phyloP scores from a whole-genome alignment of 2,888 invertebrate species.

The Octonoba sinensis region DNA sequence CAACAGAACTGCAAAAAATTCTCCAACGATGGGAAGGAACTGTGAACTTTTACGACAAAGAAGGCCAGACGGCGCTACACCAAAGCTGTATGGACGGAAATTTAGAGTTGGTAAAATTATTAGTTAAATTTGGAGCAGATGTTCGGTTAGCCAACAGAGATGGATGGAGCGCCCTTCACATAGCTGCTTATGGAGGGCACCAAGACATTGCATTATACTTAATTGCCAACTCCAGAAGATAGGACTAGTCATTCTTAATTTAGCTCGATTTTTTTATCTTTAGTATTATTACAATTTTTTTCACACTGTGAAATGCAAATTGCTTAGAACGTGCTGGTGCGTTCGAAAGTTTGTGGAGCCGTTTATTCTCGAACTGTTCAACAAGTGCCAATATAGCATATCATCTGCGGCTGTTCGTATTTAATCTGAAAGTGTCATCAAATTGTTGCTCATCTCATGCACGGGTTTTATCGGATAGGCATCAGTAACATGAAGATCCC shows the following conservation, averaged over 20 bases:
- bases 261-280: slow-evolving; percentile 19
- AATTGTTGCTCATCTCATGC: too few relatives aligned
- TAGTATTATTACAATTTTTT: slow-evolving; percentile 45
- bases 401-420: slow-evolving; percentile 37
- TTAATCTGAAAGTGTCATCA: slow-evolving; percentile 10
- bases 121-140: slow-evolving; percentile 72
- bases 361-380: slow-evolving; percentile 12
- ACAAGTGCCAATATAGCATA: slow-evolving; percentile 59
- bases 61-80: slow-evolving; percentile 72
- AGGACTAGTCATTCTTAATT: slow-evolving; percentile 46
- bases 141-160: slow-evolving; percentile 71
- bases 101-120: slow-evolving; percentile 72
- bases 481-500: too few relatives aligned
- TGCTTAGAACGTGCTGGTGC: slow-evolving; percentile 41
- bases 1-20: slow-evolving; percentile 69
- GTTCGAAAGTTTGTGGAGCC: neutral
- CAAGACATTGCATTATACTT: slow-evolving; percentile 70
- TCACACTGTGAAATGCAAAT: slow-evolving; percentile 12
- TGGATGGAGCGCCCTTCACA: slow-evolving; percentile 71
- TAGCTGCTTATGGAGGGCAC: slow-evolving; percentile 72
- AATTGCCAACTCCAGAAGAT: slow-evolving; percentile 65
- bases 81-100: slow-evolving; percentile 71
- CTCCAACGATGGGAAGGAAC: slow-evolving; percentile 70
- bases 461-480: too few relatives aligned
- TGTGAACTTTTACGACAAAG: slow-evolving; percentile 71